These are phyloP conservation scores for Columba livia DNA, from an alignment of 2,113 vertebrate species.

Conservation along the genomic window DNA sequence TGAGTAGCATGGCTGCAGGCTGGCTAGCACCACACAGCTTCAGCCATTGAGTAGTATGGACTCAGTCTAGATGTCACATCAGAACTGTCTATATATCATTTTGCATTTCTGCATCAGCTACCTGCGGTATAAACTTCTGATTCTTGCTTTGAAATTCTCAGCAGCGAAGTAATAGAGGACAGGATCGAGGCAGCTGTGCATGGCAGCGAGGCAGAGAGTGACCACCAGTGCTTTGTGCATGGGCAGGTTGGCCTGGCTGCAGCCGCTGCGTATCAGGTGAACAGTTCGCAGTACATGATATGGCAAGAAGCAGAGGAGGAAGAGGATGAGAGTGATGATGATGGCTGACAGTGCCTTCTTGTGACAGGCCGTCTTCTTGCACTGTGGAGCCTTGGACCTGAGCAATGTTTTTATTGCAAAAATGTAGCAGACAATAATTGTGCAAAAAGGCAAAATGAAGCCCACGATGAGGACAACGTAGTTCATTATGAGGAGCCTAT, in stretches of 20 bases:
- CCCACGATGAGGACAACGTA: constrained; percentile 61
- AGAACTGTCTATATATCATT: accelerated
- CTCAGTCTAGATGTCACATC: not conserved
- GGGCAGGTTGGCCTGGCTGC: not conserved
- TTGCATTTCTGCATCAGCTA: not conserved
- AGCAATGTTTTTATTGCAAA: constrained; percentile 71
- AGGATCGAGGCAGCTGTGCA: constrained; percentile 79
- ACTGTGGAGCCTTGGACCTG: not conserved
- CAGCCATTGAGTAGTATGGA: not conserved
- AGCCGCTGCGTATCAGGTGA: constrained; percentile 29
- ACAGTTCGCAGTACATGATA: constrained; percentile 77
- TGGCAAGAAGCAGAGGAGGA: constrained; percentile 79
- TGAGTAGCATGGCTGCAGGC: not conserved
- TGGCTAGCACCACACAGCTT: not conserved
- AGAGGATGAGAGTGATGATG: constrained; percentile 73
- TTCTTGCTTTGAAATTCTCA: constrained; percentile 76
- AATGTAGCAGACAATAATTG: constrained; percentile 74
- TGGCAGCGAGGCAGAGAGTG: constrained; percentile 67
- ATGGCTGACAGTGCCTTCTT: constrained; percentile 74
- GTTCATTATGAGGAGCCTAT: constrained; percentile 63
- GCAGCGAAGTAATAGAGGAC: constrained; percentile 81
- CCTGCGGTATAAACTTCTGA: constrained; percentile 24
- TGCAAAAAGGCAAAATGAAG: constrained; percentile 74
- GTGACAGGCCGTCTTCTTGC: not conserved
- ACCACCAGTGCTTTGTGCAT: constrained; percentile 68